Evolutionary conservation across 1,140 invertebrate species (phyloP), one percentile per base, ranked within the genome.

Genomic region (Pseudomyrmex cubaensis): DNA sequence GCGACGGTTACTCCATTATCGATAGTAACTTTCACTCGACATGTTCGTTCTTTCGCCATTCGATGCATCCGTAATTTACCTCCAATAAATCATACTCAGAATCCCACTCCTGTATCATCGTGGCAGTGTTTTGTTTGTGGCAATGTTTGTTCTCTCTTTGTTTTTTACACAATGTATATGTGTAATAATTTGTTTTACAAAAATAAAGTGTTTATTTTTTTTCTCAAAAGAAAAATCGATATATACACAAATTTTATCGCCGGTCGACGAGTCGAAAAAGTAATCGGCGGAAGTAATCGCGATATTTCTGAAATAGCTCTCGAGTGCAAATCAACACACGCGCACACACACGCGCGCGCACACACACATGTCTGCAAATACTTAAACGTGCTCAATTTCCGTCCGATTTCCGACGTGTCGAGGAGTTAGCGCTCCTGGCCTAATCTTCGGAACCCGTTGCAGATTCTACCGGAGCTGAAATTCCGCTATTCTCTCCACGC

Each of bases 401-500:
- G 78, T 57, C 25, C 13, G 78, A 82, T 82, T 82, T 82, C 69
- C 57, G 76, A n/a, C 54, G 35, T 25, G 66, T 35, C 74, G 20
- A n/a, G 25, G 50, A 73, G 57, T 72, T 17, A 83, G 52, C 25
- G 70, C 57, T 50, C 67, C 44, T n/a, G 82, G 64, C 59, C 66
- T 87, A 86, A 83, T 87, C 57, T 64, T 35, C 48, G 69, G 35
- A 75, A 83, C 69, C 61, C 70, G 72, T 83, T 83, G 59, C 78
- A 76, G 70, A 67, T 75, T 57, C 61, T 22, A 44, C 84, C 69
- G 72, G 66, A 67, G 74, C 54, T 80, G 85, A 88, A 89, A 90
- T 85, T 86, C 70, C 73, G 70, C 76, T 80, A 61, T 35, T 78
- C 83, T 78, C 85, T 89, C 74, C 84, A 85, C 78, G 86, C 77